Conservation (phyloP, 2,888 invertebrate species). For the Allophyes oxyacanthae region DNA sequence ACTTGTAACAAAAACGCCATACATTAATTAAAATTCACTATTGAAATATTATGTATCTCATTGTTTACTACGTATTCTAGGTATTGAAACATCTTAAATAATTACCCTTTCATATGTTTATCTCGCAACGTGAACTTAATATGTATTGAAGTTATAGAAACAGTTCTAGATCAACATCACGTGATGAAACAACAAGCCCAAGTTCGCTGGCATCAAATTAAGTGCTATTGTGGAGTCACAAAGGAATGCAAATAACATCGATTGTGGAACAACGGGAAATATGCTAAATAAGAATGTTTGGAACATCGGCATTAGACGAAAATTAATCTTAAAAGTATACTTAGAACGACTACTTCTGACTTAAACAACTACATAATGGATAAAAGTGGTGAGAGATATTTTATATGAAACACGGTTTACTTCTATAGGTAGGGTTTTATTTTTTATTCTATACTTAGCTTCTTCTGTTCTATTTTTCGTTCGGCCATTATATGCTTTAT, state of each 20-base stretch:
- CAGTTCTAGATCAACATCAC: slow-evolving; percentile 33
- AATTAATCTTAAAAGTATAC: slow-evolving; percentile 39
- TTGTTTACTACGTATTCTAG: slow-evolving; percentile 14
- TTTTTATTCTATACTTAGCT: too few relatives aligned
- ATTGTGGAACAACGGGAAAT: slow-evolving; percentile 9
- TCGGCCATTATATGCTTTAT: too few relatives aligned
- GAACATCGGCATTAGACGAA: slow-evolving; percentile 17
- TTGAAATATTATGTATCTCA: slow-evolving; percentile 4
- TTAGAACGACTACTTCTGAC: background rate
- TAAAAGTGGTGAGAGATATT: too few relatives aligned
- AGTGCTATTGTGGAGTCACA: slow-evolving; percentile 36
- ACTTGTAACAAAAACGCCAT: background rate
- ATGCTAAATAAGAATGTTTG: slow-evolving; percentile 26
- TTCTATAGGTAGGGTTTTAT: too few relatives aligned
- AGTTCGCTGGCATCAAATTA: slow-evolving; percentile 41
- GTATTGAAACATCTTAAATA: slow-evolving; percentile 23
- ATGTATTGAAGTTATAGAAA: slow-evolving; percentile 25
- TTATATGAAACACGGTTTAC: too few relatives aligned
- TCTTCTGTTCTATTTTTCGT: too few relatives aligned
- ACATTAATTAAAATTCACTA: slow-evolving; percentile 19
- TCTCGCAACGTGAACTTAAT: slow-evolving; percentile 43
- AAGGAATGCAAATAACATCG: slow-evolving; percentile 44
- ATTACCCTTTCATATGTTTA: slow-evolving; percentile 38
- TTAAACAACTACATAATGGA: too few relatives aligned
- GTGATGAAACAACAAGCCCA: slow-evolving; percentile 27